Percentiles rank a stretch among this genome's conserved stretches.
phyloP scores from a whole-genome alignment of 2,797 vertebrate species.

The Cygnus olor region DNA sequence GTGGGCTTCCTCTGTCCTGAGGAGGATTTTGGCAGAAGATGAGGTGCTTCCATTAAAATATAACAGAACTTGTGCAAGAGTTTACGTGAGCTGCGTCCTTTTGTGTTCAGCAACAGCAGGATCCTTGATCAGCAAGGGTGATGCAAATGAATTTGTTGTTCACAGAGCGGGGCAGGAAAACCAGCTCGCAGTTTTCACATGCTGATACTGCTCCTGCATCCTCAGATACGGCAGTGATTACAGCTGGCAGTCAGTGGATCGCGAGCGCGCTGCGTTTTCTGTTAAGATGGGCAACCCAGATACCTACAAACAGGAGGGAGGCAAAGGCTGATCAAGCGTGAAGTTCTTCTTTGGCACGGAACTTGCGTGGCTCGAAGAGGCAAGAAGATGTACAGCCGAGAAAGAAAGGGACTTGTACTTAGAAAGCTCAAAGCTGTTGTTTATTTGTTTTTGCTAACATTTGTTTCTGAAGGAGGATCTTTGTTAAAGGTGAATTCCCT shows the following conservation, averaged over 20 bases:
- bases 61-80: not conserved
- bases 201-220: not conserved
- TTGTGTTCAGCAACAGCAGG: not conserved
- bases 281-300: not conserved
- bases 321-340: conserved; percentile 28
- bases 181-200: accelerated
- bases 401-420: conserved; percentile 1
- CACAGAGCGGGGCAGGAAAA: not conserved
- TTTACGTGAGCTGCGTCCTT: not conserved
- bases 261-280: not conserved
- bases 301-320: not conserved
- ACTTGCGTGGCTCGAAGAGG: not conserved
- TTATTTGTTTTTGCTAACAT: conserved; percentile 27
- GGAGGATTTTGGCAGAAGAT: not conserved
- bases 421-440: not conserved
- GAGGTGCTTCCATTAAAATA: not conserved
- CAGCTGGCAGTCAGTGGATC: not conserved
- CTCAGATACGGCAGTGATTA: not conserved
- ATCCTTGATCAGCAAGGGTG: not conserved
- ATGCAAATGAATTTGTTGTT: not conserved
- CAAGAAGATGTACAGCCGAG: conserved; percentile 19
- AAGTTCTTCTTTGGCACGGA: conserved; percentile 1
- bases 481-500: conserved; percentile 4
- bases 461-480: conserved; percentile 27
- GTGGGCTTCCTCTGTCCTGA: not conserved